Percentiles rank a stretch among this genome's conserved stretches.
phyloP scores from a whole-genome alignment of 2,113 vertebrate genomes.

The Odontophorus gujanensis region DNA sequence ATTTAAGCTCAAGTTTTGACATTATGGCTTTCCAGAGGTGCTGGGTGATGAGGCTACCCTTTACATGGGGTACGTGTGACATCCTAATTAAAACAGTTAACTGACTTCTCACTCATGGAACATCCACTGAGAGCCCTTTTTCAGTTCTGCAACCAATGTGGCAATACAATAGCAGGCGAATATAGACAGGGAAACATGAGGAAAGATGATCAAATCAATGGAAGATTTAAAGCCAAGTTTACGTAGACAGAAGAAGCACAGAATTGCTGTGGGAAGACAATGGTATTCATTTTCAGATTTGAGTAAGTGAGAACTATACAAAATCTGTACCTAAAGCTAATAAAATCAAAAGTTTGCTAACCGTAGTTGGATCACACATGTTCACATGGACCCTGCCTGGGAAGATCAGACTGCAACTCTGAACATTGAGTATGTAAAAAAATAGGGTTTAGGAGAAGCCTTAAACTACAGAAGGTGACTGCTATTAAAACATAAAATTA shows the following conservation, averaged over 20 bases:
- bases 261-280: conserved; percentile 35
- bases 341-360: conserved; percentile 3
- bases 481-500: neutral
- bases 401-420: neutral
- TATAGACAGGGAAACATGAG: neutral
- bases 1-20: neutral
- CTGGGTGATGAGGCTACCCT: neutral
- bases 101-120: neutral
- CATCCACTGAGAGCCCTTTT: neutral
- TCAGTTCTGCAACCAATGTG: neutral
- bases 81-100: neutral
- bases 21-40: neutral
- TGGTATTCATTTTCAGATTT: neutral
- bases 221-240: neutral
- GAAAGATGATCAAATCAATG: neutral
- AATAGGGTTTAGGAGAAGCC: neutral
- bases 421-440: neutral
- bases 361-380: neutral
- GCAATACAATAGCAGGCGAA: neutral
- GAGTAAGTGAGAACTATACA: neutral
- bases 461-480: neutral
- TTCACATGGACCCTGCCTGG: neutral
- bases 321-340: conserved; percentile 18
- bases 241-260: neutral
- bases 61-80: neutral